These are phyloP conservation scores for Amphibalanus amphitrite DNA, from an alignment of 1,140 invertebrate genomes.

Conservation along the genomic window DNA sequence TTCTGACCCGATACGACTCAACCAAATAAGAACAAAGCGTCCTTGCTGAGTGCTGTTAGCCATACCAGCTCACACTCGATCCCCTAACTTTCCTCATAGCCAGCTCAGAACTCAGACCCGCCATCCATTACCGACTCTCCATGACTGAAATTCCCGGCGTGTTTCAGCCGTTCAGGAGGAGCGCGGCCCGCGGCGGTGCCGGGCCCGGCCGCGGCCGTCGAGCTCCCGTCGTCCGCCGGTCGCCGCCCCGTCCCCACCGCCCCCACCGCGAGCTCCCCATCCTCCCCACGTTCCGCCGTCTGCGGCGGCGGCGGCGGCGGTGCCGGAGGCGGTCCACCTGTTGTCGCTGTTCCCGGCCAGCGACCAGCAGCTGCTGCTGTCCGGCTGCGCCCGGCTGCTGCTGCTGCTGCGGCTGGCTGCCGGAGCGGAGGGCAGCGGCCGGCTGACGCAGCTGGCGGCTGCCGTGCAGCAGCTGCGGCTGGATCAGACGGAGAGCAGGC, in stretches of 20 bases:
- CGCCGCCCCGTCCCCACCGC: neutral
- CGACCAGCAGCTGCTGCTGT: neutral
- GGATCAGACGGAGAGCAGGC: neutral
- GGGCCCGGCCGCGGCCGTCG: too few relatives aligned
- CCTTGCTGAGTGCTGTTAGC: too few relatives aligned
- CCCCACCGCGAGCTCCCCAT: too few relatives aligned
- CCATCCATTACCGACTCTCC: too few relatives aligned
- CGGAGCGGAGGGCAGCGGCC: neutral
- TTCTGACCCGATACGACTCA: too few relatives aligned
- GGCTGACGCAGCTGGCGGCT: neutral
- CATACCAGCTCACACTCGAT: too few relatives aligned
- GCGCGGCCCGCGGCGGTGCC: constrained; percentile 36
- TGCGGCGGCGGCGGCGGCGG: too few relatives aligned
- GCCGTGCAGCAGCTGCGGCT: neutral
- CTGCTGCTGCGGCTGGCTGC: neutral
- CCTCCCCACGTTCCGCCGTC: neutral
- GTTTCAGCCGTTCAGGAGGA: constrained; percentile 55
- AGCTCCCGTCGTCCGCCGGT: too few relatives aligned
- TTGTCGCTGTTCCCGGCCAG: neutral
- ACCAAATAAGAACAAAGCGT: too few relatives aligned
- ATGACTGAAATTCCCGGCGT: constrained; percentile 4
- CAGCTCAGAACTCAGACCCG: too few relatives aligned
- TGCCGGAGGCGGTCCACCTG: neutral
- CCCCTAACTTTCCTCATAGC: too few relatives aligned
- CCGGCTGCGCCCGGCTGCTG: neutral